Evolutionary conservation across 2,888 invertebrate species (phyloP).

Genomic region (Ceraclea dissimilis): DNA sequence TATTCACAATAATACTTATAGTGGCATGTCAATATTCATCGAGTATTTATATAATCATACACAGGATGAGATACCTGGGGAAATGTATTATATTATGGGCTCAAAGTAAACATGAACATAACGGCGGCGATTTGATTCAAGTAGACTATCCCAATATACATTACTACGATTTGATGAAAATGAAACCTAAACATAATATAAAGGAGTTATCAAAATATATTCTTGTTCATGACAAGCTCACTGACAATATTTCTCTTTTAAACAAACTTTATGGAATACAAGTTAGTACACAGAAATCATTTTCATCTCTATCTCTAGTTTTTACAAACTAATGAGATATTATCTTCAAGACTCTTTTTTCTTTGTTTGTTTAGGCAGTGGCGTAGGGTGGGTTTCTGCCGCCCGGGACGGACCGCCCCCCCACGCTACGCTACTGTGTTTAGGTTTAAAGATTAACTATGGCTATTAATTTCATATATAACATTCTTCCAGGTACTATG

Average conservation of each 20-base stretch:
- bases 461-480: too few relatives aligned
- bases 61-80: neutral
- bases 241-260: neutral
- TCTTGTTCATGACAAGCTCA: neutral
- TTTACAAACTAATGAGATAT: neutral
- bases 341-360: neutral
- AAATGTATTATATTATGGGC: neutral
- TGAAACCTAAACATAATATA: too few relatives aligned
- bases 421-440: neutral
- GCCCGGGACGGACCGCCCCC: too few relatives aligned
- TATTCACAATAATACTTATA: neutral
- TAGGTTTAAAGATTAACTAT: neutral
- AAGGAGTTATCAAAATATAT: neutral
- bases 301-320: neutral
- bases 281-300: neutral
- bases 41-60: neutral
- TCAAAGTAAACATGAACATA: neutral
- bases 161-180: too few relatives aligned
- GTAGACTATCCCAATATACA: too few relatives aligned
- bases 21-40: neutral
- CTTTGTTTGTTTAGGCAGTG: neutral
- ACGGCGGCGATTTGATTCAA: too few relatives aligned
- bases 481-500: too few relatives aligned
- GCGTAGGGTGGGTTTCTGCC: too few relatives aligned
- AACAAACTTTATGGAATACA: neutral